Evolutionary conservation across 2,888 invertebrate genomes (phyloP).

Genomic region (Caenorhabditis sp.): DNA sequence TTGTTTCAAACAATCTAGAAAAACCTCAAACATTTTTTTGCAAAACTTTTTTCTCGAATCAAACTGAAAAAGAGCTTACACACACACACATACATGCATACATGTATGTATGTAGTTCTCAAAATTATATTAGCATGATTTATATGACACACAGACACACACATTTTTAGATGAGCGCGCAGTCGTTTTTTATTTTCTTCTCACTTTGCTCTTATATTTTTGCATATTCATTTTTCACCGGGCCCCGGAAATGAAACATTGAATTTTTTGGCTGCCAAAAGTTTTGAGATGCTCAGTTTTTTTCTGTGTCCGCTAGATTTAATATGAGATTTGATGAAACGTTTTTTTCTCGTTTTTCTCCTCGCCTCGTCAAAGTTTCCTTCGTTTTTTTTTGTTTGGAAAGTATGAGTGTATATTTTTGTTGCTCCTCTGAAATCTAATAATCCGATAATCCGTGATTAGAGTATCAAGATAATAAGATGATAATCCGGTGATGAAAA

Average conservation of each 20-base stretch:
- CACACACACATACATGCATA: neutral
- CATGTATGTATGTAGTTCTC: neutral
- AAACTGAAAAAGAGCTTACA: neutral
- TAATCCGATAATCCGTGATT: too few species aligned
- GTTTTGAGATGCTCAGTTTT: too few species aligned
- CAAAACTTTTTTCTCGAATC: neutral
- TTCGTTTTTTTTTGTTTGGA: slow-evolving; percentile 5
- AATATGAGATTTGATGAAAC: neutral
- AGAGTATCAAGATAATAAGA: too few species aligned
- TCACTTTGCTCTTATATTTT: neutral
- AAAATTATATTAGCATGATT: too few species aligned
- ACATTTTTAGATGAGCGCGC: neutral
- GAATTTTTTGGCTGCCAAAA: too few species aligned
- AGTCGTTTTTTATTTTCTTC: neutral
- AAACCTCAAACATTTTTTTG: too few species aligned
- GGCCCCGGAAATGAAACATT: too few species aligned
- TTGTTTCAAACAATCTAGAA: too few species aligned
- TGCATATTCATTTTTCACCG: too few species aligned
- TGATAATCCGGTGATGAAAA: too few species aligned
- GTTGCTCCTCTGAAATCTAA: too few species aligned
- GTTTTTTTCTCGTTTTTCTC: neutral
- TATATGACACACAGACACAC: too few species aligned
- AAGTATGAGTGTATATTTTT: slow-evolving; percentile 2
- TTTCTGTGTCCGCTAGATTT: neutral
- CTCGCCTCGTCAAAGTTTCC: neutral